Conservation (phyloP, 1,140 invertebrate genomes). For the Trichonephila inaurata region DNA sequence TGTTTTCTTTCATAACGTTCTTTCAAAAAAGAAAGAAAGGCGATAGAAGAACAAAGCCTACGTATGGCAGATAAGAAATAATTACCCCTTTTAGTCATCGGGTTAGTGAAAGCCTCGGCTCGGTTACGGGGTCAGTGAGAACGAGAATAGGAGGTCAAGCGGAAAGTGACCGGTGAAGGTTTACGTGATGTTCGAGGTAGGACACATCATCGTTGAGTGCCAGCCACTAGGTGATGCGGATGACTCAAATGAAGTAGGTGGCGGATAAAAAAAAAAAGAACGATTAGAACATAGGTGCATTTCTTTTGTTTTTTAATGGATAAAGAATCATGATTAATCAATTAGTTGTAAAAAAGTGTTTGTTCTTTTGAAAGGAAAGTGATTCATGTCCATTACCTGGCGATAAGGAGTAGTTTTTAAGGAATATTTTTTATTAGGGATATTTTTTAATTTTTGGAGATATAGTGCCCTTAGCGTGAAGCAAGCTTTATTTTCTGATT, state of each 20-base stretch:
- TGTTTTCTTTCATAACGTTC: not conserved
- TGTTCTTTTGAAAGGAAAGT: too few relatives aligned
- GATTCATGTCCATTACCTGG: too few relatives aligned
- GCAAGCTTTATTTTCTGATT: too few relatives aligned
- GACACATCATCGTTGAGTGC: not conserved
- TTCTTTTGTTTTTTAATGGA: too few relatives aligned
- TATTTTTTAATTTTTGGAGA: too few relatives aligned
- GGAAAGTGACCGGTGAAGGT: slow-evolving; percentile 19
- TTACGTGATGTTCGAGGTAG: not conserved
- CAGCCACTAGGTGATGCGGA: not conserved
- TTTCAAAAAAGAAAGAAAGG: not conserved
- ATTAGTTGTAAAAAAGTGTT: too few relatives aligned
- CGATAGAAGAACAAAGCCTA: not conserved
- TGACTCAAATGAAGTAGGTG: not conserved
- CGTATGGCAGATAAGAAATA: not conserved
- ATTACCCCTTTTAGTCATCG: slow-evolving; percentile 16
- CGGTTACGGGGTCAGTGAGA: slow-evolving; percentile 36
- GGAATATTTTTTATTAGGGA: too few relatives aligned
- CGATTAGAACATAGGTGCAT: too few relatives aligned
- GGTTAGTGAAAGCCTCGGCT: slow-evolving; percentile 15
- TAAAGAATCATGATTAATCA: too few relatives aligned
- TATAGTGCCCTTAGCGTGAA: too few relatives aligned
- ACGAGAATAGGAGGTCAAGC: not conserved
- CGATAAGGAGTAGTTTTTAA: too few relatives aligned
- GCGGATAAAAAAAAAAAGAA: not conserved